Conservation (phyloP, 2,113 vertebrate species). For the Xiphias gladius region DNA sequence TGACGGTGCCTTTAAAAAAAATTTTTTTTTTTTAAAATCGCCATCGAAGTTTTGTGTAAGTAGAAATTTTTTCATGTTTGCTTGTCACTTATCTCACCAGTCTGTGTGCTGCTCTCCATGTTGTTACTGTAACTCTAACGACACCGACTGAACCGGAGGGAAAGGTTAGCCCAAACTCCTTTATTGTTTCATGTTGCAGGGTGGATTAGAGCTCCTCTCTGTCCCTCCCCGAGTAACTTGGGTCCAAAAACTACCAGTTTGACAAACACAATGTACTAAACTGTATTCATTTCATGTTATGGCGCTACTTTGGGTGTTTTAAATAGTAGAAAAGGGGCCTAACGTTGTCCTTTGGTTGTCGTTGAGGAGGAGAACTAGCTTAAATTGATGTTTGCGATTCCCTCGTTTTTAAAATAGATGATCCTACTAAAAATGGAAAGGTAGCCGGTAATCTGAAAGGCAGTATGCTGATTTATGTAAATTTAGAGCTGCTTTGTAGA, state of each 20-base stretch:
- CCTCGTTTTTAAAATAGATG: conserved; percentile 5
- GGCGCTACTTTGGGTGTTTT: neutral
- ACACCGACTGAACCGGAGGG: conserved; percentile 34
- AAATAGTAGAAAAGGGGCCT: neutral
- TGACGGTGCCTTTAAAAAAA: conserved; percentile 58
- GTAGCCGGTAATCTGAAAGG: neutral
- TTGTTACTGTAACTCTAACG: conserved; percentile 55
- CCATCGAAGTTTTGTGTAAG: conserved; percentile 82
- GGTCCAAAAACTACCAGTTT: neutral
- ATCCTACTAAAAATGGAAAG: no score
- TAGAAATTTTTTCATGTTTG: conserved; percentile 52
- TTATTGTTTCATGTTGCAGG: conserved; percentile 29
- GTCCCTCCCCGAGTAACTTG: neutral
- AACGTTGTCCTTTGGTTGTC: neutral
- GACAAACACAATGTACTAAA: neutral
- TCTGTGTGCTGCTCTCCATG: conserved; percentile 50
- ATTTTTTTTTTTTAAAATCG: conserved; percentile 43
- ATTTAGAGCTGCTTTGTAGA: neutral
- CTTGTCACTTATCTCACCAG: neutral
- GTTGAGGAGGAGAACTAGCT: conserved; percentile 12
- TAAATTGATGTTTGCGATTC: conserved; percentile 8
- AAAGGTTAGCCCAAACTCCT: conserved; percentile 38
- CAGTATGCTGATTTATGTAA: neutral
- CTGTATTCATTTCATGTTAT: neutral
- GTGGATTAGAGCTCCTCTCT: conserved; percentile 27